phyloP scores from a whole-genome alignment of 2,888 invertebrate species.

The Entomobrya multifasciata region DNA sequence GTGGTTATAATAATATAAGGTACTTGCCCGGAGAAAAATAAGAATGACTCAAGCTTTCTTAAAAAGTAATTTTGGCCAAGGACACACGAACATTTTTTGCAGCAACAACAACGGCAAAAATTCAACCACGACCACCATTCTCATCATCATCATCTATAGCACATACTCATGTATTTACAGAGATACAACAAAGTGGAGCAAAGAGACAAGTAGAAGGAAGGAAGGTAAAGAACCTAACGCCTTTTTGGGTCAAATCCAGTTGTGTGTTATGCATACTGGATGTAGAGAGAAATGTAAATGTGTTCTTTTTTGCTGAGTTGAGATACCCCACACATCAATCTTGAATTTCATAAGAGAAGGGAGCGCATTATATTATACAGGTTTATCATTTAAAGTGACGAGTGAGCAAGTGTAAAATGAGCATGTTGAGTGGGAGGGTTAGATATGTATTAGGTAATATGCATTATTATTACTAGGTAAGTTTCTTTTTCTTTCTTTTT shows the following conservation, averaged over 20 bases:
- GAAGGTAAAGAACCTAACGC: background rate
- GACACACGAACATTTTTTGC: conserved; percentile 24
- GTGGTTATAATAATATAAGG: too few species aligned
- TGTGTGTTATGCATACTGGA: conserved; percentile 52
- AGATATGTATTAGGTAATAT: background rate
- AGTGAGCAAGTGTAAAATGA: background rate
- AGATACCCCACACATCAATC: conserved; percentile 48
- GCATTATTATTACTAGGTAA: background rate
- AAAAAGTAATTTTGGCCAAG: conserved; percentile 66
- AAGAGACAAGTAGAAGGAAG: background rate
- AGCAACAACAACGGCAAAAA: background rate
- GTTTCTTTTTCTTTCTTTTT: background rate
- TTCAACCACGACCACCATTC: background rate
- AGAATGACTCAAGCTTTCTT: conserved; percentile 36
- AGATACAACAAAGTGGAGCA: conserved; percentile 29
- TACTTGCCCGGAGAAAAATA: too few species aligned
- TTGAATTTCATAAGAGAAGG: conserved; percentile 38
- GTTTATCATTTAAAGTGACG: too few species aligned
- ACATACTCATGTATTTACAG: too few species aligned
- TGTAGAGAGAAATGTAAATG: background rate
- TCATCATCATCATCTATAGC: too few species aligned
- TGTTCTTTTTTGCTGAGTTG: conserved; percentile 25
- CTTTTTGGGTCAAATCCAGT: conserved; percentile 57
- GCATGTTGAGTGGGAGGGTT: background rate
- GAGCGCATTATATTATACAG: background rate